Evolutionary conservation across 2,797 vertebrate species (phyloP).

Genomic region (Chiroxiphia lanceolata): DNA sequence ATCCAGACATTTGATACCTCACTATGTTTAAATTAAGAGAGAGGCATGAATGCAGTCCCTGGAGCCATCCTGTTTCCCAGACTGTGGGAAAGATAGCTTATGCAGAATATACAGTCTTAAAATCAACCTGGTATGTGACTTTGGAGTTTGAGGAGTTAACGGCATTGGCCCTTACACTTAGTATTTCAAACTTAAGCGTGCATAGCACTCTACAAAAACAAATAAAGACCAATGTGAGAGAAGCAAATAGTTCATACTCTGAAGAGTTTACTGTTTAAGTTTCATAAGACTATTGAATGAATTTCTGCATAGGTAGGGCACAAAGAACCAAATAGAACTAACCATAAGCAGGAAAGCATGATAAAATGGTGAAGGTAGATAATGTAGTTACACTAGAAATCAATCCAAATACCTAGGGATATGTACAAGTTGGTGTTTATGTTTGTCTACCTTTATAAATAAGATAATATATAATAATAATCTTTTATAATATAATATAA

Average conservation of each 20-base stretch:
- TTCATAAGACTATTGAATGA: background rate
- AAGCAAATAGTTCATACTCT: slow-evolving; percentile 12
- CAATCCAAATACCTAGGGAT: background rate
- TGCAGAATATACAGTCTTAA: background rate
- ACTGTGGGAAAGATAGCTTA: background rate
- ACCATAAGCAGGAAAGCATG: background rate
- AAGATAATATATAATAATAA: background rate
- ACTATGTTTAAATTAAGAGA: background rate
- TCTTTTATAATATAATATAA: background rate
- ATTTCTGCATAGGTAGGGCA: background rate
- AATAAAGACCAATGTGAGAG: slow-evolving; percentile 27
- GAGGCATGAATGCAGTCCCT: background rate
- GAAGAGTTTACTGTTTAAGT: background rate
- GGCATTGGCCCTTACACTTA: background rate
- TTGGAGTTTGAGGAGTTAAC: background rate
- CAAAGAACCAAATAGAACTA: background rate
- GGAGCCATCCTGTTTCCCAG: background rate
- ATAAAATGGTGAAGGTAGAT: background rate
- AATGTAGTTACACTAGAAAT: background rate
- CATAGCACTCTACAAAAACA: background rate
- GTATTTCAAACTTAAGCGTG: background rate
- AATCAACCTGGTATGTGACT: background rate
- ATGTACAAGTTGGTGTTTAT: background rate
- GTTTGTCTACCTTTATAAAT: background rate
- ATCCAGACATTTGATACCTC: background rate